These are phyloP conservation scores for Drosophila prostipennis DNA, from an alignment of 2,888 invertebrate genomes.

Conservation along the genomic window DNA sequence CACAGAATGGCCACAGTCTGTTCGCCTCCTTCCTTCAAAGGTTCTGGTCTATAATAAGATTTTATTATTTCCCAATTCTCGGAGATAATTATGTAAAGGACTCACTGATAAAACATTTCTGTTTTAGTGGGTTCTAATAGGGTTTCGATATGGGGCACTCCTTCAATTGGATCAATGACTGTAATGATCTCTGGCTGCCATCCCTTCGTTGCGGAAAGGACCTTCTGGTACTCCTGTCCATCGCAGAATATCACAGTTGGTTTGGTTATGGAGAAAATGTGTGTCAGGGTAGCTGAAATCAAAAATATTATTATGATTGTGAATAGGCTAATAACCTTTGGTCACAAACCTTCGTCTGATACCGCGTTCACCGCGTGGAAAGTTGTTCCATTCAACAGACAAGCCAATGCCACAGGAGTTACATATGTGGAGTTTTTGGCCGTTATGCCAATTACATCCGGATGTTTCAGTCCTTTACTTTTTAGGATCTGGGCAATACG, in stretches of 20 bases:
- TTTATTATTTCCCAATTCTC: not conserved
- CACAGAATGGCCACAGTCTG: conserved; percentile 66
- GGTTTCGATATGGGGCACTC: conserved; percentile 47
- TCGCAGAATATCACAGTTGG: conserved; percentile 63
- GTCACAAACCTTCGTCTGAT: conserved; percentile 61
- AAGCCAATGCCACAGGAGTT: conserved; percentile 70
- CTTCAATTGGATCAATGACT: conserved; percentile 47
- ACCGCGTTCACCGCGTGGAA: conserved; percentile 73
- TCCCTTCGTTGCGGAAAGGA: conserved; percentile 37
- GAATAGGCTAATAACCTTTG: not conserved
- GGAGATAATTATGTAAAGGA: no score
- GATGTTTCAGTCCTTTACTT: conserved; percentile 61
- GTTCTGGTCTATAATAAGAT: conserved; percentile 39
- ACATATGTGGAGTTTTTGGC: conserved; percentile 71
- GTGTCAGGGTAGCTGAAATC: conserved; percentile 43
- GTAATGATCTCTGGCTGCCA: conserved; percentile 53
- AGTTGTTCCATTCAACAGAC: conserved; percentile 66
- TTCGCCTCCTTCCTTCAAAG: conserved; percentile 47
- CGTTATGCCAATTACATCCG: conserved; percentile 73
- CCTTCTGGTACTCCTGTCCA: conserved; percentile 41
- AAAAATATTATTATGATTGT: not conserved
- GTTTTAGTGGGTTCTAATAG: conserved; percentile 43
- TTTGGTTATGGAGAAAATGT: conserved; percentile 52
- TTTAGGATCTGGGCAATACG: conserved; percentile 73
- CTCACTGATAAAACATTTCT: conserved; percentile 55